Evolutionary conservation across 1,140 invertebrate genomes (phyloP).

Genomic region (Neotoxoptera formosana): DNA sequence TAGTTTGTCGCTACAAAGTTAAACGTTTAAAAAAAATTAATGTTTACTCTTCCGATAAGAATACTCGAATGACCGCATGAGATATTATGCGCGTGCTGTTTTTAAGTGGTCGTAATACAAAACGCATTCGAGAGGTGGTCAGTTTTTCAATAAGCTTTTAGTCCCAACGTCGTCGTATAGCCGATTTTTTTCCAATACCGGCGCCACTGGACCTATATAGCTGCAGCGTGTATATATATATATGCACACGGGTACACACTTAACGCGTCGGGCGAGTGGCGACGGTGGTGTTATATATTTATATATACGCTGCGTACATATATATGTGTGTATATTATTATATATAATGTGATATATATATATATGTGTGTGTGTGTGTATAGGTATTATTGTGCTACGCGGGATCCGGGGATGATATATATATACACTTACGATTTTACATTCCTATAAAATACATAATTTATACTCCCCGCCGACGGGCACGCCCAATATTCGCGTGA

Average conservation of each 20-base stretch:
- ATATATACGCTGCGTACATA: neutral
- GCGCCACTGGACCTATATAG: neutral
- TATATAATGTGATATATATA: neutral
- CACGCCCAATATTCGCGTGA: neutral
- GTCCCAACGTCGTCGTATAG: neutral
- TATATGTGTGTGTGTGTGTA: neutral
- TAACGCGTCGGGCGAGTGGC: neutral
- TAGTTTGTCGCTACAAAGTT: too few species aligned
- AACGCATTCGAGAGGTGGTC: neutral
- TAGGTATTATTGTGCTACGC: neutral
- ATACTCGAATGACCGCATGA: neutral
- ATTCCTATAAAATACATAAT: neutral
- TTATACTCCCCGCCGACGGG: neutral
- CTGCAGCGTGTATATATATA: too few species aligned
- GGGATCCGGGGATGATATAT: neutral
- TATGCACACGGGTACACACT: neutral
- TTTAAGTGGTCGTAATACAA: neutral
- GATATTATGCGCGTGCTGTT: neutral
- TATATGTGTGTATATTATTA: too few species aligned
- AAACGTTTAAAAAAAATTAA: too few species aligned
- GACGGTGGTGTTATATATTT: neutral
- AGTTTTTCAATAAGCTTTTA: constrained; percentile 3
- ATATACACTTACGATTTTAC: neutral
- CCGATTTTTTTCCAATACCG: neutral
- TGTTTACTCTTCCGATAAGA: neutral